Percentiles rank a stretch among this genome's conserved stretches.
Evolutionary conservation across 2,797 vertebrate genomes (phyloP).

Genomic region (Lepus oiostolus): DNA sequence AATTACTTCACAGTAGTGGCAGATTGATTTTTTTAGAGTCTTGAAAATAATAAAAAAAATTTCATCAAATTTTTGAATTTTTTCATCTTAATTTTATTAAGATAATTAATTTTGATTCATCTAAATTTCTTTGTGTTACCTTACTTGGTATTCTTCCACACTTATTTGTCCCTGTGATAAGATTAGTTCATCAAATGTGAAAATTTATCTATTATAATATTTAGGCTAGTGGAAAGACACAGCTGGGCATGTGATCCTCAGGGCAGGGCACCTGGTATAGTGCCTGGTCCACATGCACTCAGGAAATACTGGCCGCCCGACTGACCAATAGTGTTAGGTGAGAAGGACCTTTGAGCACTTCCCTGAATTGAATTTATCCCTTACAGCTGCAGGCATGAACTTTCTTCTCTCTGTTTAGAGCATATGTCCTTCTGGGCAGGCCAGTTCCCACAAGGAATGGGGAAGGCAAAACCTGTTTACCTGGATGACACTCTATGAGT

Average conservation of each 20-base stretch:
- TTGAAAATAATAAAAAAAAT: slow-evolving; percentile 26
- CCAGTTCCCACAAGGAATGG: neutral
- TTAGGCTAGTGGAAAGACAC: neutral
- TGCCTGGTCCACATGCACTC: neutral
- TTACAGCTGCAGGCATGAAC: neutral
- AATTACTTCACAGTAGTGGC: neutral
- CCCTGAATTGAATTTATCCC: neutral
- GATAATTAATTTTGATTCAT: neutral
- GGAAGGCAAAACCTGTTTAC: neutral
- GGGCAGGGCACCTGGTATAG: neutral
- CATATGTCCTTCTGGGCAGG: neutral
- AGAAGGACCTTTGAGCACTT: neutral
- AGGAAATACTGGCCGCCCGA: neutral
- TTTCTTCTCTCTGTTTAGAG: neutral
- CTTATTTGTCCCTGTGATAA: neutral
- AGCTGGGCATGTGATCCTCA: neutral
- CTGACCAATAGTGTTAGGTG: neutral
- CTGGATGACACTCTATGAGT: no score
- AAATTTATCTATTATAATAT: neutral
- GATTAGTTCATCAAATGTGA: neutral
- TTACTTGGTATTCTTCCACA: neutral
- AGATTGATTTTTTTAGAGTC: slow-evolving; percentile 28
- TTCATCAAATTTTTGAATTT: neutral
- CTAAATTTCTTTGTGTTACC: neutral
- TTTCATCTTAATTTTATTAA: neutral